A percentile compares a stretch with the other conserved stretches of the same genome.
phyloP scores from a whole-genome alignment of 2,113 vertebrate genomes.

The Neomonachus schauinslandi region DNA sequence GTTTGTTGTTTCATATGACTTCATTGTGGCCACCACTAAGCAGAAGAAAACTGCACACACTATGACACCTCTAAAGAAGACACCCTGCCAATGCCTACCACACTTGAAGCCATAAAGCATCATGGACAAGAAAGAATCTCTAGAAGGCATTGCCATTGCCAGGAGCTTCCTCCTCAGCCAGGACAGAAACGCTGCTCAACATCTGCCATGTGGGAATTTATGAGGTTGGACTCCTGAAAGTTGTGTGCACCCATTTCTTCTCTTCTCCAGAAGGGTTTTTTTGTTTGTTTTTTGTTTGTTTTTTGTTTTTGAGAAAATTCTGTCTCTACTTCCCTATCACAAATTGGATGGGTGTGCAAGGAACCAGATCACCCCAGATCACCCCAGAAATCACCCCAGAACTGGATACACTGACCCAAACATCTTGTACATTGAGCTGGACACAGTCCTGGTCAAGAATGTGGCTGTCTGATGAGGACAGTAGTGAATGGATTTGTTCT shows the following conservation, averaged over 20 bases:
- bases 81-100: not conserved
- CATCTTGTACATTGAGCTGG: not conserved
- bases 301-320: not conserved
- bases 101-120: not conserved
- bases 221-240: not conserved
- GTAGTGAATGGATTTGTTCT: not conserved
- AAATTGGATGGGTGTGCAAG: not conserved
- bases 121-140: not conserved
- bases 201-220: no score
- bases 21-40: no score
- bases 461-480: not conserved
- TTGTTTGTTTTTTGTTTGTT: not conserved
- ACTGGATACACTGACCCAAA: not conserved
- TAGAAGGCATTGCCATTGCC: not conserved
- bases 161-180: not conserved
- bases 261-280: not conserved
- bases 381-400: not conserved
- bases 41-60: rapidly evolving
- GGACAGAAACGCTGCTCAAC: rapidly evolving
- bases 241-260: not conserved
- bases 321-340: not conserved
- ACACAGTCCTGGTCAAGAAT: not conserved
- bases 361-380: not conserved
- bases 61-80: no score
- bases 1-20: not conserved